Base-by-base conservation (phyloP, 2,888 invertebrate genomes). In the Disparrhopalites patrizii region DNA sequence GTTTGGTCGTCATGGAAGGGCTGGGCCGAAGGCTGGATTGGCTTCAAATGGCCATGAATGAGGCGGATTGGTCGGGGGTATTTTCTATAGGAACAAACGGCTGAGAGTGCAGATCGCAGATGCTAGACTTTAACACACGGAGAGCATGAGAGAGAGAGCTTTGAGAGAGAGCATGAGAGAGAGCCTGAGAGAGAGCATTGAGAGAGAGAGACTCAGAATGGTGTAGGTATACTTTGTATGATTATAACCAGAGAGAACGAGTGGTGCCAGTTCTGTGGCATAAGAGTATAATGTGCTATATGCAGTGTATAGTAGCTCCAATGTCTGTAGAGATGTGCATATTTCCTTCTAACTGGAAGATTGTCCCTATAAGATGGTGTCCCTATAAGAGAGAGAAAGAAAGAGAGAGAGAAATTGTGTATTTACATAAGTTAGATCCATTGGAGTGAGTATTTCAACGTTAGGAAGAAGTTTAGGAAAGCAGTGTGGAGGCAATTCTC, bases 1-100 rank as follows among this genome's bases (percentile, higher is more conserved):
- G 57, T 62, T 64, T 62, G 61, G 69, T 62, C 55, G 62, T 62
- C 62, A 62, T 62, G 62, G 62, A 62, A 62, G 69, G 69, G 69
- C 62, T 64, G 69, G 56, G 60, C 47, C 62, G 54, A 51, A 52
- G 47, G 57, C 64, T 61, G 64, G 64, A 69, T 69, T 67, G 68
- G 68, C 51, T 60, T 51, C 56, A 61, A 36, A 51, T 27, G 40
- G 54, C 40, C 30, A 18, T 31, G 31, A 31, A 36, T 50, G 64
- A 58, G 63, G 67, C 55, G 62, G 62, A 62, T 62, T 62, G 62
- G 62, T 54, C 40, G 55, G 43, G 62, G 55, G 62, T 52, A 54
- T 60, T 60, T 60, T 61, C 40, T 40, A 28, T 62, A 38, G 54
- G n/a, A n/a, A n/a, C n/a, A n/a, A 62, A 62, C 30, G 40, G 60